Evolutionary conservation across 2,113 vertebrate species (phyloP).

Genomic region (Myiozetetes cayanensis): DNA sequence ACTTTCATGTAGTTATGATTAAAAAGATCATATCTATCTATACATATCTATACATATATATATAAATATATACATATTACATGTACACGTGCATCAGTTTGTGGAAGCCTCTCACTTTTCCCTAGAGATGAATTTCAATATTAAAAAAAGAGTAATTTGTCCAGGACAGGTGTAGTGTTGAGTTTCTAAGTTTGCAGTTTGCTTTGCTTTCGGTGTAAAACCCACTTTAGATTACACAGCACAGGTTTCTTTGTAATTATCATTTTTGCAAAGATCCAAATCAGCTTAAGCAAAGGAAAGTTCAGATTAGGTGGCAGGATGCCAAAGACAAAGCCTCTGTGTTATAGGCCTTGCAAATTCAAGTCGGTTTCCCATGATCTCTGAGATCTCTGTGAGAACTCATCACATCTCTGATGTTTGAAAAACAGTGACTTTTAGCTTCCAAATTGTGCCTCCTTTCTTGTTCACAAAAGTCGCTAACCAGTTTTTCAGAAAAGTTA

Average conservation of each 20-base stretch:
- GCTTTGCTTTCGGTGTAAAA: not conserved
- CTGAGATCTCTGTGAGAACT: not conserved
- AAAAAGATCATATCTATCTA: not conserved
- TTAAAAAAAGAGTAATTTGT: not conserved
- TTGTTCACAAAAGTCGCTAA: constrained; percentile 1
- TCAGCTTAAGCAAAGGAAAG: not conserved
- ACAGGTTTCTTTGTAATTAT: not conserved
- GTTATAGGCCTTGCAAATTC: not conserved
- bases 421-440: constrained; percentile 17
- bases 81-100: not conserved
- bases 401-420: not conserved
- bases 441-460: not conserved
- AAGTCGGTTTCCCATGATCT: constrained; percentile 2
- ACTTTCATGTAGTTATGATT: not conserved
- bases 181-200: not conserved
- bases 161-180: not conserved
- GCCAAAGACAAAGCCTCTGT: not conserved
- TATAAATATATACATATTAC: not conserved
- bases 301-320: not conserved
- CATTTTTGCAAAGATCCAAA: not conserved
- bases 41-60: not conserved
- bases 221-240: not conserved
- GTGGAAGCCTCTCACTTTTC: not conserved
- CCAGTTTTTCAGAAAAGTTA: constrained; percentile 19
- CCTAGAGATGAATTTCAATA: not conserved